Conservation (phyloP, 2,888 invertebrate species). For the Vesta saturnalis region DNA sequence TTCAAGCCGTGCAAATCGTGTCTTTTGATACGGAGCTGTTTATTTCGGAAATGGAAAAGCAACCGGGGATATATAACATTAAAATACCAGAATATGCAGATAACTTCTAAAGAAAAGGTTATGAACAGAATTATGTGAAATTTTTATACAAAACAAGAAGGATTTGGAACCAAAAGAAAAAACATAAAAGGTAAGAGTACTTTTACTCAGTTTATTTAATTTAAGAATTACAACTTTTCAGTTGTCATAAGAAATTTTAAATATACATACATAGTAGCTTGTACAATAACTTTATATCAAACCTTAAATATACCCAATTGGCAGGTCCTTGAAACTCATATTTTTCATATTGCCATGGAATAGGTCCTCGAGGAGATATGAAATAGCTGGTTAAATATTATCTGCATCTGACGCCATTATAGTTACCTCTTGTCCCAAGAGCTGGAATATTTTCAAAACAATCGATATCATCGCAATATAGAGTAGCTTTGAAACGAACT, state of each 20-base stretch:
- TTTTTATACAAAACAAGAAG: conserved; percentile 12
- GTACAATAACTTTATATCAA: too few relatives aligned
- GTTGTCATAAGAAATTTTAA: too few relatives aligned
- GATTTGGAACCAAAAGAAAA: conserved; percentile 15
- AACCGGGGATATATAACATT: conserved; percentile 19
- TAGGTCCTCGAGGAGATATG: too few relatives aligned
- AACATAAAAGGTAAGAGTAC: conserved; percentile 18
- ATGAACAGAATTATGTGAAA: conserved; percentile 22
- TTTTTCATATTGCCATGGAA: conserved; percentile 34
- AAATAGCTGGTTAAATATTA: conserved; percentile 44
- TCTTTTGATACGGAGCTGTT: conserved; percentile 32
- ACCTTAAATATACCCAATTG: too few relatives aligned
- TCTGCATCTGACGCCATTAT: conserved; percentile 28
- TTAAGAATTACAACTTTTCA: too few relatives aligned
- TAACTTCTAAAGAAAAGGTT: conserved; percentile 18
- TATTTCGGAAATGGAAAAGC: conserved; percentile 26
- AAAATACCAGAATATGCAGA: conserved; percentile 19
- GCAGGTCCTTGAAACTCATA: background rate
- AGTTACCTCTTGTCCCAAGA: conserved; percentile 23
- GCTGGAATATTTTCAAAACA: background rate
- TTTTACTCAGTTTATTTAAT: conserved; percentile 19
- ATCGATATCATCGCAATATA: background rate
- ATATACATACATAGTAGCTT: too few relatives aligned
- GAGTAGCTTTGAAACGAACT: conserved; percentile 10
- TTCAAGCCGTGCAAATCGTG: background rate